Conservation (phyloP, 2,888 invertebrate species). For the Parascotia fuliginaria region DNA sequence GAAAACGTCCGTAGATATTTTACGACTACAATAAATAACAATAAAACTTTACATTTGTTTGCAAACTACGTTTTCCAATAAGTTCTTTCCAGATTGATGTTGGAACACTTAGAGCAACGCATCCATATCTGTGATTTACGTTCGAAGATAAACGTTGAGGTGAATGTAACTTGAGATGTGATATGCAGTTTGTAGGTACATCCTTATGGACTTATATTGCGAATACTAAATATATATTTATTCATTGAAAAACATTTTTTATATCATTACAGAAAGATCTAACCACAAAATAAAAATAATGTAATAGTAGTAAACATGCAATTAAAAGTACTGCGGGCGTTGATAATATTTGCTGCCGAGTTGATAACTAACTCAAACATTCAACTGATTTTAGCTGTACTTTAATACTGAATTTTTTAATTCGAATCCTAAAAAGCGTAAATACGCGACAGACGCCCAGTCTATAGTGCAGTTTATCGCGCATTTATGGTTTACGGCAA, state of each 20-base stretch:
- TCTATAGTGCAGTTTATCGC: not conserved
- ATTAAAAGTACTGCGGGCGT: conserved; percentile 49
- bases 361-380: conserved; percentile 32
- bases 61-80: conserved; percentile 12
- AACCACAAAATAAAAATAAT: too few relatives aligned
- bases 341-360: conserved; percentile 52
- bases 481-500: too few relatives aligned
- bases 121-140: not conserved
- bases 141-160: not conserved
- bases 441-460: not conserved
- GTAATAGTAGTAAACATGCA: conserved; percentile 57
- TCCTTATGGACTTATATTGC: too few relatives aligned
- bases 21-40: conserved; percentile 23
- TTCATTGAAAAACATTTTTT: too few relatives aligned
- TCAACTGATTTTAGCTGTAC: not conserved
- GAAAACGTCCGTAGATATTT: too few relatives aligned
- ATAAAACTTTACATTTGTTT: conserved; percentile 29
- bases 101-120: not conserved
- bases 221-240: too few relatives aligned
- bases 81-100: conserved; percentile 10
- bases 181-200: too few relatives aligned
- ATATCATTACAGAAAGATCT: too few relatives aligned
- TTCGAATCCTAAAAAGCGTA: too few relatives aligned
- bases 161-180: too few relatives aligned
- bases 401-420: not conserved